phyloP scores from a whole-genome alignment of 1,140 invertebrate species.

The Caenorhabditis latens region DNA sequence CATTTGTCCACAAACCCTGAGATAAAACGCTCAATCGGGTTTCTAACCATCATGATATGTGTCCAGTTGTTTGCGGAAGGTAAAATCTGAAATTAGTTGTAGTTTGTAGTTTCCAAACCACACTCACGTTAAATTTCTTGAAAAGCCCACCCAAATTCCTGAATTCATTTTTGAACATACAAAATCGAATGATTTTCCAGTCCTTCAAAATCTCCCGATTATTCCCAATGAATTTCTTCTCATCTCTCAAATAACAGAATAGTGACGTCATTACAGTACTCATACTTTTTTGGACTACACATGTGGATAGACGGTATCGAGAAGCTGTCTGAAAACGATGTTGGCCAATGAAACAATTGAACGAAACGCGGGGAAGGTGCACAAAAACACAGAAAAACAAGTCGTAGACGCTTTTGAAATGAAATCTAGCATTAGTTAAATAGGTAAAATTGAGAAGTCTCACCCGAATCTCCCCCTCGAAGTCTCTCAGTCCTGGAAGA shows the following conservation, averaged over 20 bases:
- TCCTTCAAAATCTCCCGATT: conserved; percentile 37
- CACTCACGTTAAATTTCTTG: conserved; percentile 22
- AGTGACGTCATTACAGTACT: conserved; percentile 57
- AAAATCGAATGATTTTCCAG: conserved; percentile 53
- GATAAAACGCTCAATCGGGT: conserved; percentile 53
- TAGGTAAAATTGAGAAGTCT: background rate
- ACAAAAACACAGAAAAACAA: background rate
- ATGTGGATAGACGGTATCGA: conserved; percentile 25
- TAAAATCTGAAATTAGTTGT: background rate
- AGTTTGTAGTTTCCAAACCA: background rate
- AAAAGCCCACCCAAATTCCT: conserved; percentile 12
- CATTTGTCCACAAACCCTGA: conserved; percentile 59
- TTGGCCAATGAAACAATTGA: background rate
- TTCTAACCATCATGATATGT: conserved; percentile 46
- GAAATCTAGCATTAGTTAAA: background rate
- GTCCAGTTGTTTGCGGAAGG: conserved; percentile 39
- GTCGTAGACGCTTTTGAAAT: too few species aligned
- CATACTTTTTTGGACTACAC: conserved; percentile 51
- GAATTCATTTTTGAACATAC: conserved; percentile 31
- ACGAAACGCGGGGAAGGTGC: background rate
- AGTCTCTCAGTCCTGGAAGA: conserved; percentile 16
- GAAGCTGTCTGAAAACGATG: background rate
- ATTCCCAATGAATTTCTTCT: conserved; percentile 17
- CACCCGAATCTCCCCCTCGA: conserved; percentile 50
- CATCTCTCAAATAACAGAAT: conserved; percentile 48